These are phyloP conservation scores for Taphrorychus bicolor DNA, from an alignment of 2,888 invertebrate genomes.

Conservation along the genomic window DNA sequence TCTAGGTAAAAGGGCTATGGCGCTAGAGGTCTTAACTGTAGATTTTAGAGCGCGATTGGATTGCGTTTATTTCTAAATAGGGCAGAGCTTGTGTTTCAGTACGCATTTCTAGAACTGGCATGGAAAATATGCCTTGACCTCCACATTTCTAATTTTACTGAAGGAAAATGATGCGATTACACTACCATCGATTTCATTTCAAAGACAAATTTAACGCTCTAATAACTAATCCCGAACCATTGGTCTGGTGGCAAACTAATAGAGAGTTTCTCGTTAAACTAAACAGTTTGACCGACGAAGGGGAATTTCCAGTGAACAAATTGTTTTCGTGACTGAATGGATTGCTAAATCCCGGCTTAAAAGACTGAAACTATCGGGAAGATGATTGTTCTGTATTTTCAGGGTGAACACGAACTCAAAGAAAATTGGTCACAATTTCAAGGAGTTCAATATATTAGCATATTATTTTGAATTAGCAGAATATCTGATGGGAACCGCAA, in stretches of 20 bases:
- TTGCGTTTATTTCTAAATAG: background rate
- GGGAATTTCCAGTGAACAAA: slow-evolving; percentile 14
- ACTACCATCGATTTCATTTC: background rate
- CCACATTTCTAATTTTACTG: too few species aligned
- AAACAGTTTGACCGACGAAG: slow-evolving; percentile 18
- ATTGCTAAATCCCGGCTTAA: background rate
- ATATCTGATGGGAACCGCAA: too few species aligned
- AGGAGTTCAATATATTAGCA: too few species aligned
- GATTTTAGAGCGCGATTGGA: background rate
- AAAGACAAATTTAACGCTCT: slow-evolving; percentile 7
- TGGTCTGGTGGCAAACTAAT: slow-evolving; percentile 10
- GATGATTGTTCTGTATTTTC: too few species aligned
- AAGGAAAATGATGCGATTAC: background rate
- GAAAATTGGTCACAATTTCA: too few species aligned
- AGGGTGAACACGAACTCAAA: too few species aligned
- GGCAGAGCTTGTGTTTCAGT: background rate
- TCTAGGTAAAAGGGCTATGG: background rate
- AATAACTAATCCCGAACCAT: slow-evolving; percentile 8
- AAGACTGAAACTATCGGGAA: too few species aligned
- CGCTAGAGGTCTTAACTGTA: background rate
- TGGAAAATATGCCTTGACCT: background rate
- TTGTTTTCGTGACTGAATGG: slow-evolving; percentile 12
- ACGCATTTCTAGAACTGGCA: background rate
- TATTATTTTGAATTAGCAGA: too few species aligned
- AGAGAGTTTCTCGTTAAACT: slow-evolving; percentile 9